These are phyloP conservation scores for Drosophila meridiana DNA, from an alignment of 2,888 invertebrate species.

Conservation along the genomic window DNA sequence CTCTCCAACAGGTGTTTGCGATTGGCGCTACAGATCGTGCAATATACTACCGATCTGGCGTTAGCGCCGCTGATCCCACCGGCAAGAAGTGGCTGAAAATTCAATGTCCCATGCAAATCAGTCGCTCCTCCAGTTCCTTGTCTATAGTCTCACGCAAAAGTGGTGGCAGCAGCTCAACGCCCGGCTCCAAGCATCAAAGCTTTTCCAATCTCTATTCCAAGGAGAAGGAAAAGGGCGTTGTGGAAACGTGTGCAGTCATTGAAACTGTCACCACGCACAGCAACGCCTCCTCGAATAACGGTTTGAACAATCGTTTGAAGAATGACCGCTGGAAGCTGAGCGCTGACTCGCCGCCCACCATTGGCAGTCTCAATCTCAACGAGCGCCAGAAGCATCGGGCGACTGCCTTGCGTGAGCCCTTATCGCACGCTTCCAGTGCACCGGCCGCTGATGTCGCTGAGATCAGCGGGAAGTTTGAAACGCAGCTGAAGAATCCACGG, in stretches of 20 bases:
- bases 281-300: slow-evolving; percentile 85
- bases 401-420: slow-evolving; percentile 67
- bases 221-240: slow-evolving; percentile 84
- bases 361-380: slow-evolving; percentile 83
- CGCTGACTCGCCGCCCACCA: slow-evolving; percentile 83
- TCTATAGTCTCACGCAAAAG: slow-evolving; percentile 87
- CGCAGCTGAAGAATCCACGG: slow-evolving; percentile 91
- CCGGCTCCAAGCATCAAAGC: slow-evolving; percentile 89
- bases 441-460: slow-evolving; percentile 85
- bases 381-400: slow-evolving; percentile 83
- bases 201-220: slow-evolving; percentile 86
- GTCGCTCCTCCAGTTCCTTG: slow-evolving; percentile 92
- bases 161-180: slow-evolving; percentile 85
- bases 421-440: slow-evolving; percentile 81
- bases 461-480: slow-evolving; percentile 89
- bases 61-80: slow-evolving; percentile 90
- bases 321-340: slow-evolving; percentile 84
- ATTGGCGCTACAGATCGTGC: slow-evolving; percentile 93
- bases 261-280: slow-evolving; percentile 88
- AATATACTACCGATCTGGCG: slow-evolving; percentile 92
- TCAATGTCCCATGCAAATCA: slow-evolving; percentile 92
- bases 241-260: slow-evolving; percentile 84
- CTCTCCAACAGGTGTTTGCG: slow-evolving; percentile 87
- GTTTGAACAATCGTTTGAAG: slow-evolving; percentile 73
- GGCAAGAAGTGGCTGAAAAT: slow-evolving; percentile 95